phyloP scores from a whole-genome alignment of 2,888 invertebrate species.

The Eilema sororculum region DNA sequence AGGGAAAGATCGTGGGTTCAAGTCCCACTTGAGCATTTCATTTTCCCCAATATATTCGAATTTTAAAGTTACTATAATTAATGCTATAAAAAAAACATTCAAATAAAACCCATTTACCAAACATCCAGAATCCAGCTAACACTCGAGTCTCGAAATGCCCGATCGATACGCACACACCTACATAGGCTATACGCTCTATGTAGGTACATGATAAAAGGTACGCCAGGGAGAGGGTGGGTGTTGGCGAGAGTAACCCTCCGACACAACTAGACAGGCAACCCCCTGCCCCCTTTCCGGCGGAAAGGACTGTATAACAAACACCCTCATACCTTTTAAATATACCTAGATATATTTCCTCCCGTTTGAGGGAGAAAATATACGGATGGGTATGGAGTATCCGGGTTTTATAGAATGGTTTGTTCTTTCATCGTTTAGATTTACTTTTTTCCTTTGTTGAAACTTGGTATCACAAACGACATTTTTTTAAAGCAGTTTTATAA shows the following conservation, averaged over 20 bases:
- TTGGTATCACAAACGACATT: not conserved
- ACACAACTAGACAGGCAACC: constrained; percentile 15
- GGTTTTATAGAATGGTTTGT: not conserved
- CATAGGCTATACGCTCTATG: not conserved
- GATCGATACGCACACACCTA: constrained; percentile 8
- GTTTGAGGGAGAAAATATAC: constrained; percentile 6
- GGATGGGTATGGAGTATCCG: not conserved
- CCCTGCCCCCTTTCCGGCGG: constrained; percentile 11
- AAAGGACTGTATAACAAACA: constrained; percentile 15
- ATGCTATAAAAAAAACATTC: too few relatives aligned
- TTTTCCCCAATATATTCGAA: too few relatives aligned
- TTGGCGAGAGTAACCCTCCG: constrained; percentile 19
- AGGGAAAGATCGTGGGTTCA: too few relatives aligned
- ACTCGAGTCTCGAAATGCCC: not conserved
- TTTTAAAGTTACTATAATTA: too few relatives aligned
- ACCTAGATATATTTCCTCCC: constrained; percentile 8
- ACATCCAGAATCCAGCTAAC: constrained; percentile 1
- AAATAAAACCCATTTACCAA: too few relatives aligned
- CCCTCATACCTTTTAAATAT: not conserved
- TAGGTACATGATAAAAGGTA: constrained; percentile 13
- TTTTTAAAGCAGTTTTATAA: not conserved
- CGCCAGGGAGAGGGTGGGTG: constrained; percentile 22
- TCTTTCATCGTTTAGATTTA: not conserved
- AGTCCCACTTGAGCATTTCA: too few relatives aligned
- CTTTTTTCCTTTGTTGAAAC: not conserved